A percentile compares a stretch with the other conserved stretches of the same genome.
Evolutionary conservation across 2,888 invertebrate species (phyloP).

Genomic region (Hylaea fasciaria): DNA sequence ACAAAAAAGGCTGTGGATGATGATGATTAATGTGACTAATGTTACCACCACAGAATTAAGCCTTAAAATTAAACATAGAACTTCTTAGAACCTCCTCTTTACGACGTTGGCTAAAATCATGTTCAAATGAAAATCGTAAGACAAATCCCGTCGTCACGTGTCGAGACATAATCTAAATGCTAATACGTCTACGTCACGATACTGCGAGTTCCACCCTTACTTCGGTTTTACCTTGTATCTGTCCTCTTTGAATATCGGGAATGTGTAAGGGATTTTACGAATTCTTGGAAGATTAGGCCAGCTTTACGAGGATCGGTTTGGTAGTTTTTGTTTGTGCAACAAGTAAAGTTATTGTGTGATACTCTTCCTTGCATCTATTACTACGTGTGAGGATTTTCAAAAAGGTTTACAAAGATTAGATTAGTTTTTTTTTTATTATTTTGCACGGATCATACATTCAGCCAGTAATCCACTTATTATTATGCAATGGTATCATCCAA

Average conservation of each 20-base stretch:
- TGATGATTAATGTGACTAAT: no score
- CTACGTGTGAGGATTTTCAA: no score
- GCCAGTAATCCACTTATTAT: no score
- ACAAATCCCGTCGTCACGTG: constrained; percentile 56
- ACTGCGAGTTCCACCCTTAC: constrained; percentile 47
- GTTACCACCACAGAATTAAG: no score
- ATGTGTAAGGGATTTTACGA: constrained; percentile 23
- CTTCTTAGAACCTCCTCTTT: no score
- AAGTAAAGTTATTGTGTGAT: constrained; percentile 14
- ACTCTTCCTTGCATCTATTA: neutral
- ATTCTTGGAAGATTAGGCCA: constrained; percentile 24
- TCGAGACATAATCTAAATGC: constrained; percentile 78
- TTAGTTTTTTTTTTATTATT: no score
- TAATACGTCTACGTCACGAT: constrained; percentile 66
- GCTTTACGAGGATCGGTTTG: constrained; percentile 18
- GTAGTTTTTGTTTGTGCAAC: constrained; percentile 21
- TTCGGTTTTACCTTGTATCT: constrained; percentile 40
- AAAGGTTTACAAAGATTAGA: no score
- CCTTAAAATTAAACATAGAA: no score
- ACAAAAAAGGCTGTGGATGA: no score
- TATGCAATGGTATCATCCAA: no score
- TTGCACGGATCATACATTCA: no score
- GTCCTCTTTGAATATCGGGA: constrained; percentile 36
- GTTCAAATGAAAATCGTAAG: constrained; percentile 29
- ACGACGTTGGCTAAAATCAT: constrained; percentile 1